Base-by-base conservation (phyloP, 2,888 invertebrate species). In the Pyrrhia umbra region DNA sequence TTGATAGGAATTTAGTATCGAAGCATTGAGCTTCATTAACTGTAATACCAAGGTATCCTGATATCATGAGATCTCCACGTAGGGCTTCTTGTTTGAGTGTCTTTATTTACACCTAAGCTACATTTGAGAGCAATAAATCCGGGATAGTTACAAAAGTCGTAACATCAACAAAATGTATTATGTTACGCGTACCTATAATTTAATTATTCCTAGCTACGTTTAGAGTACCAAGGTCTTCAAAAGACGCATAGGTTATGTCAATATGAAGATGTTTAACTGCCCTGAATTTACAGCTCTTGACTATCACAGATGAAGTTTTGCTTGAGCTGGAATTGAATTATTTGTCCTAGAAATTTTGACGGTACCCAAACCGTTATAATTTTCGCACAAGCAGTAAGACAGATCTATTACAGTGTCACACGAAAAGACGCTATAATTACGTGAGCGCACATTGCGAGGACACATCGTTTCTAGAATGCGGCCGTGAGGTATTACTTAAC, bases 401-500 rank as follows among this genome's bases (percentile, higher is more conserved):
- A 4, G 8, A n/a, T 23, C 23, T 30, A 30, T 13, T 20, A 16
- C 27, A 58, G n/a, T 42, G 13, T 34, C 23, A 6, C 18, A 37
- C 9, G 58, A 27, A 64, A 39, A 16, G 13, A 27, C 15, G 10
- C 6, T 23, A 69, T 47, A 65, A 49, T 64, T 45, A 51, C 39
- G 50, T 47, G 23, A 66, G 54, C 20, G 25, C 13, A 6, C 20
- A 34, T 55, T 60, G 46, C 55, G 50, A 25, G 45, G 56, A 64
- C 37, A 58, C 56, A 54, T 50, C 46, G 55, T 51, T 63, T 71
- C 71, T 79, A 43, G 37, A 57, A 57, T 30, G n/a, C 58, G 63
- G 51, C 69, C 81, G 80, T 82, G 83, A 81, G 80, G 79, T 77
- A 77, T 82, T 80, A 82, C 78, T 83, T 80, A 82, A 81, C 77